Evolutionary conservation across 2,113 vertebrate species (phyloP), one percentile per base, ranked within the genome.

Genomic region (Melanerpes formicivorus): DNA sequence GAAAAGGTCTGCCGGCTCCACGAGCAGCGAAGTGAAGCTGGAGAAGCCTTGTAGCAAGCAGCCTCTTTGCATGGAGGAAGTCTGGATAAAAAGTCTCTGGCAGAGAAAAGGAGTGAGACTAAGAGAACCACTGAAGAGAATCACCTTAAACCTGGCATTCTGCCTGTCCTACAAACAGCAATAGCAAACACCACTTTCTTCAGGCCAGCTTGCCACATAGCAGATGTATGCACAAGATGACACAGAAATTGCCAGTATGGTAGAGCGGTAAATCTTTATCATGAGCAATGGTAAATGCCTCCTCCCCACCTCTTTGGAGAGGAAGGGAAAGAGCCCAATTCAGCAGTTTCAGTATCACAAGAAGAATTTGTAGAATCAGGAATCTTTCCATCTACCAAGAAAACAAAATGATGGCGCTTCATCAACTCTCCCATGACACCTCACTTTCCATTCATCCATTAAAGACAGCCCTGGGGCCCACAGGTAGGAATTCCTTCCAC

Each of bases 281-380:
- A 21, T 0, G 2, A 84, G 29, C 5, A 2, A 2, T 2, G 1
- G 14, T 42, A 14, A 72, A n/a, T 1, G 0, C 15, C 58, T 32
- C n/a, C 60, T 65, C 46, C 52, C 30, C 40, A 4, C 22, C 50
- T 11, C 27, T 40, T 18, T 1, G 27, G 8, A 42, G 19, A 1
- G 18, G 3, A 29, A 37, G 1, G 27, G 16, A 5, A 34, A n/a
- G 3, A 8, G 23, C 27, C 59, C 1, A 0, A 6, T 8, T 40
- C 65, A 58, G 21, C 10, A 7, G 52, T 65, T 56, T 22, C 34
- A 27, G 13, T 40, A 25, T 25, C 50, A n/a, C 21, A 5, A 21
- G 32, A 42, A 17, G 27, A 5, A 16, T 46, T 7, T 19, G 18
- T 0, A 1, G 42, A 59, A 6, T 59, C 73, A 55, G 26, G 11